Conservation (phyloP, 1,140 invertebrate species). For the Drosophila nigrodunni region DNA sequence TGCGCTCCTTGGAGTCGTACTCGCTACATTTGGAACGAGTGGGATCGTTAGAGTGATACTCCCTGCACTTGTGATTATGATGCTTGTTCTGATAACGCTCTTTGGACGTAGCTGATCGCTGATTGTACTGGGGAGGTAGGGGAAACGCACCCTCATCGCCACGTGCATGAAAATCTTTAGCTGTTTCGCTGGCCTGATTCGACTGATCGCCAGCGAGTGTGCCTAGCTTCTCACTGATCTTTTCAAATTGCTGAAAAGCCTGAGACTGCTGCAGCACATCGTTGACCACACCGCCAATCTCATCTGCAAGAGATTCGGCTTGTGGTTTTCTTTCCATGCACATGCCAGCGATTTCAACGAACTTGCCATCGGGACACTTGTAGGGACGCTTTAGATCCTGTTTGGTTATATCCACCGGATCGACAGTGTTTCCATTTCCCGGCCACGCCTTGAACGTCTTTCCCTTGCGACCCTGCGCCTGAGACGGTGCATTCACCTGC, state of each 20-base stretch:
- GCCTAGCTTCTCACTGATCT: conserved; percentile 66
- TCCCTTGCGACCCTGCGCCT: conserved; percentile 12
- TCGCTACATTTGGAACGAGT: conserved; percentile 3
- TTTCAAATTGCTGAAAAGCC: conserved; percentile 72
- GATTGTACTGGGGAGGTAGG: neutral
- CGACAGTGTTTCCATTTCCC: conserved; percentile 54
- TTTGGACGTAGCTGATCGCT: neutral
- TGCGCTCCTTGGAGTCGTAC: neutral
- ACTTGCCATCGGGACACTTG: conserved; percentile 63
- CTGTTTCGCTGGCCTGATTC: conserved; percentile 1
- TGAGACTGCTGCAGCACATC: conserved; percentile 70
- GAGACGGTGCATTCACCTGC: neutral
- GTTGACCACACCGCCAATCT: conserved; percentile 65
- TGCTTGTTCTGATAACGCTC: conserved; percentile 2
- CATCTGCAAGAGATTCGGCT: conserved; percentile 59
- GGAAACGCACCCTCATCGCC: neutral
- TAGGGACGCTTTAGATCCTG: conserved; percentile 61
- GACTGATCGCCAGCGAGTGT: conserved; percentile 36
- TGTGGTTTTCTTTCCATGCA: conserved; percentile 60
- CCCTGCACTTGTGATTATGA: conserved; percentile 2
- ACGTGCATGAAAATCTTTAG: conserved; percentile 25
- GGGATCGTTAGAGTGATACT: conserved; percentile 1
- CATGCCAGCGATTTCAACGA: conserved; percentile 66
- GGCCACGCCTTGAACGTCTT: conserved; percentile 71
- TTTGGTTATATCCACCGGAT: conserved; percentile 65